phyloP scores from a whole-genome alignment of 2,888 invertebrate species.

The Margaritifera margaritifera region DNA sequence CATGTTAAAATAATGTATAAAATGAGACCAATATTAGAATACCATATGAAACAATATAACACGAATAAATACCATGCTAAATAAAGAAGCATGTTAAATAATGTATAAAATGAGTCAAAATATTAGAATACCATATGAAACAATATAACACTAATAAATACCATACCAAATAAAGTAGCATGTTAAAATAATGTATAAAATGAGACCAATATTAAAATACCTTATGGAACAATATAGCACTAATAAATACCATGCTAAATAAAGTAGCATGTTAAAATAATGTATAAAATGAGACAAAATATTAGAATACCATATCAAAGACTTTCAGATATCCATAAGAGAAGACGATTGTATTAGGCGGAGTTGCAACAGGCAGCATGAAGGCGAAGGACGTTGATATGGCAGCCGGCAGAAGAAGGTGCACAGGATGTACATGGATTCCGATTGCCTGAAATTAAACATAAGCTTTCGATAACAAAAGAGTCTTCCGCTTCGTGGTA shows the following conservation, averaged over 20 bases:
- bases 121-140: no score
- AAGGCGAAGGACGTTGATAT: conserved; percentile 90
- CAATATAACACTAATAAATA: no score
- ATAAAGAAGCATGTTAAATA: no score
- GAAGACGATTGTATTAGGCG: conserved; percentile 93
- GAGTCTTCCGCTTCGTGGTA: no score
- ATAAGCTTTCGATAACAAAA: no score
- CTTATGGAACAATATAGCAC: not conserved
- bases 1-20: no score
- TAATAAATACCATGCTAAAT: no score
- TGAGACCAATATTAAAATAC: not conserved
- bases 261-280: no score
- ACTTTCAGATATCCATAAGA: conserved; percentile 71
- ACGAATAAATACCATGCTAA: no score
- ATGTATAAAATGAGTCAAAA: no score
- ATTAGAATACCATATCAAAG: conserved; percentile 63
- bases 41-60: not conserved
- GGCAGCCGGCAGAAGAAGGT: conserved; percentile 90
- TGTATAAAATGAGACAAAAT: not conserved
- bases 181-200: no score
- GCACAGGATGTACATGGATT: conserved; percentile 86
- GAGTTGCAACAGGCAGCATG: conserved; percentile 94
- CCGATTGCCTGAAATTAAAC: conserved; percentile 81
- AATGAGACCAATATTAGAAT: not conserved
- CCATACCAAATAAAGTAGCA: no score